Evolutionary conservation across 2,888 invertebrate genomes (phyloP).

Genomic region (Metalampra italica): DNA sequence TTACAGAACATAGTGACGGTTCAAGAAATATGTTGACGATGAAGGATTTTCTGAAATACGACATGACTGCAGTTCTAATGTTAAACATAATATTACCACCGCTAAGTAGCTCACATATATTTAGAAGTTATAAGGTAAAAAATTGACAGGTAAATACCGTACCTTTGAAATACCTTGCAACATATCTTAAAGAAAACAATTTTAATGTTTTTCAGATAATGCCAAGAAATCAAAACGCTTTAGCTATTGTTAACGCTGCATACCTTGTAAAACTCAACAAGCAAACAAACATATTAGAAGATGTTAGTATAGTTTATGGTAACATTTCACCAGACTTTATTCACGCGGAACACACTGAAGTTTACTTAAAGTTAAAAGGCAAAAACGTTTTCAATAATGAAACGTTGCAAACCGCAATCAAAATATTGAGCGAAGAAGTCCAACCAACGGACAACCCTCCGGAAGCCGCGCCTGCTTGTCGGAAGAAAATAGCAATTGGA

Average conservation of each 20-base stretch:
- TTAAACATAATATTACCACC: constrained; percentile 78
- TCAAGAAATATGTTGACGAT: constrained; percentile 37
- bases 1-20: constrained; percentile 34
- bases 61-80: constrained; percentile 83
- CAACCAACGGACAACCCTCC: constrained; percentile 80
- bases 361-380: constrained; percentile 60
- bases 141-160: too few species aligned
- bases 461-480: constrained; percentile 82
- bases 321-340: constrained; percentile 78
- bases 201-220: constrained; percentile 77
- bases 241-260: constrained; percentile 87
- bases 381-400: constrained; percentile 57
- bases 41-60: constrained; percentile 73
- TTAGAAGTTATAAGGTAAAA: constrained; percentile 83
- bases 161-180: too few species aligned
- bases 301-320: constrained; percentile 81
- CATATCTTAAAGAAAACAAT: neutral
- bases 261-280: constrained; percentile 79
- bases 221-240: constrained; percentile 85
- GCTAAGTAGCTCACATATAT: constrained; percentile 64
- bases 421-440: constrained; percentile 78
- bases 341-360: constrained; percentile 80
- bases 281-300: constrained; percentile 35
- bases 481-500: constrained; percentile 83
- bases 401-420: constrained; percentile 69